Evolutionary conservation across 2,888 invertebrate species (phyloP), one percentile per base, ranked within the genome.

Genomic region (Abscondita cerata): DNA sequence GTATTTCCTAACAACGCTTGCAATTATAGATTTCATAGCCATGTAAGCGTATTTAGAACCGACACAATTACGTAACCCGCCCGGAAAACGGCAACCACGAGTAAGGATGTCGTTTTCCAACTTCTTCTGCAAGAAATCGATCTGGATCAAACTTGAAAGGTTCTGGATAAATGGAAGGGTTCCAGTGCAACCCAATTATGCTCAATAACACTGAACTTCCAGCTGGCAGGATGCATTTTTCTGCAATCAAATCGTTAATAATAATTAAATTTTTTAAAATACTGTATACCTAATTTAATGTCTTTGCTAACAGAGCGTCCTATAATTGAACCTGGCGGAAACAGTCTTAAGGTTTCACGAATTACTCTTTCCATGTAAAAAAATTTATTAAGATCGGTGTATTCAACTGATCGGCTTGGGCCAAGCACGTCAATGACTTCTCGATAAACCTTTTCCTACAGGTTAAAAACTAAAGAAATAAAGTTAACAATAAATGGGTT

Each of bases 271-370:
- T 38, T 38, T 6, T n/a, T n/a, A n/a, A 8, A 6, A 18, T n/a
- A 9, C 4, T 6, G 34, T 15, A 19, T 47, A 18, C 61, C 59
- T 38, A 65, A 20, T 40, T 64, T 16, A 11, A 55, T 41, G 19
- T 61, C 62, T 8, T 54, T 34, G 6, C 57, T 56, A 12, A 64
- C 48, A 8, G 62, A 44, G 18, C 63, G 41, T 8, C 60, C 64
- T 15, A 67, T 34, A 19, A 54, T 11, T 25, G 72, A 82, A 68
- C 76, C 58, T 1, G 59, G 19, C 3, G 64, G 66, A 68, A 84
- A 85, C 3, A 86, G 66, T 33, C 86, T 76, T 81, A 86, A 80
- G 0, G 83, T 81, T 71, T 86, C 86, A 69, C 85, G 85, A 15
- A 86, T 81, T 0, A 84, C 83, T 67, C 83, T 77, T 67, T 86